Evolutionary conservation across 2,797 vertebrate genomes (phyloP).

Genomic region (Crossoptilon crossoptilon): DNA sequence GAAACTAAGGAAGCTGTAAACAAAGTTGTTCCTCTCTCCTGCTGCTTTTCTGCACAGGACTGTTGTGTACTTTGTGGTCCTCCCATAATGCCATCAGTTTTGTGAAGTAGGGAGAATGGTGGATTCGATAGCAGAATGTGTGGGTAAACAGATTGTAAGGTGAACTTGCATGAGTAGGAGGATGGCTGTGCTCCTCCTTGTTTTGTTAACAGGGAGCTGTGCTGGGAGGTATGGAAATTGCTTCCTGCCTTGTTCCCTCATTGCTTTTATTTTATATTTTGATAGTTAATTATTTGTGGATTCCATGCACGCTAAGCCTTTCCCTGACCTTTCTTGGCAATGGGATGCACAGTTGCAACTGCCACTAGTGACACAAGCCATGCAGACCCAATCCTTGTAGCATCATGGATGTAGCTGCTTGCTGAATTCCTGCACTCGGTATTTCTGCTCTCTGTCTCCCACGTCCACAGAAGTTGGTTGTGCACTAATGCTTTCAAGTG

Average conservation of each 20-base stretch:
- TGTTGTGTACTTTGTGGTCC: neutral
- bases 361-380: neutral
- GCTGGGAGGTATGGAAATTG: neutral
- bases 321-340: neutral
- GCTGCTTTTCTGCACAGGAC: neutral
- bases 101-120: neutral
- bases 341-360: neutral
- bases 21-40: neutral
- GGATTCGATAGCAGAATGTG: neutral
- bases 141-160: neutral
- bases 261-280: constrained; percentile 16
- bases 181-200: neutral
- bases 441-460: neutral
- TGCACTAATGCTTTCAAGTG: constrained; percentile 1
- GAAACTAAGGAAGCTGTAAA: constrained; percentile 22
- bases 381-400: neutral
- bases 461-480: neutral
- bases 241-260: neutral
- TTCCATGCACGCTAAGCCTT: neutral
- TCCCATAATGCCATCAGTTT: neutral
- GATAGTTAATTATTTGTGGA: constrained; percentile 37
- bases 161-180: neutral
- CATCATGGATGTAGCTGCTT: neutral
- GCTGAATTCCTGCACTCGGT: neutral
- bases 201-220: neutral